A percentile compares a stretch with the other conserved stretches of the same genome.
These are phyloP conservation scores for Xestoiulus laeticollis DNA, from an alignment of 2,888 invertebrate species.

Conservation along the genomic window DNA sequence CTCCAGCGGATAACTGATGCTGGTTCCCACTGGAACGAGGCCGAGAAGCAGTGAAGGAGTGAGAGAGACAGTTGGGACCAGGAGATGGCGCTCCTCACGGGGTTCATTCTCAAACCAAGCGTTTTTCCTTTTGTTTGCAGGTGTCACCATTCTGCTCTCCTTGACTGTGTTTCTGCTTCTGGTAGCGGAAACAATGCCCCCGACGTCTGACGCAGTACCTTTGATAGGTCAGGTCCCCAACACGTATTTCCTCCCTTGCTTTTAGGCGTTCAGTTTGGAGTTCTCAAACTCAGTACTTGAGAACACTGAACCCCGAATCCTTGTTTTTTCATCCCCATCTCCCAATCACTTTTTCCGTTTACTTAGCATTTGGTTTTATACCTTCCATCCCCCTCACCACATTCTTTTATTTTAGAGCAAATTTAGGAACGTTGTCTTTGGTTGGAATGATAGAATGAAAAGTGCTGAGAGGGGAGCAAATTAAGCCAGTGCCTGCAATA, in stretches of 20 bases:
- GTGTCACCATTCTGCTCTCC: conserved; percentile 95
- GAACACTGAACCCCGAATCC: not conserved
- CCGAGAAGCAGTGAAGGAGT: conserved; percentile 43
- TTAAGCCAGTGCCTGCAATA: too few species aligned
- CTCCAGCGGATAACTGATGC: not conserved
- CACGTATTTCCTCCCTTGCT: conserved; percentile 42
- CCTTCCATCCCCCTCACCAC: not conserved
- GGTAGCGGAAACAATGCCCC: conserved; percentile 97
- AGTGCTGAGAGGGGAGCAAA: not conserved
- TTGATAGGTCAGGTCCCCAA: conserved; percentile 80
- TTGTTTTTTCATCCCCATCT: not conserved
- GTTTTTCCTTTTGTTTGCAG: conserved; percentile 70
- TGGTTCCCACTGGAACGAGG: not conserved
- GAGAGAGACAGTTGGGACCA: conserved; percentile 44
- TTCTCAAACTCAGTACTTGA: not conserved
- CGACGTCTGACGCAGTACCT: conserved; percentile 98
- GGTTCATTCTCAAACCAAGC: conserved; percentile 50
- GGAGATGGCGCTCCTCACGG: conserved; percentile 43
- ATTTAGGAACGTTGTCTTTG: not conserved
- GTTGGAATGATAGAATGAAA: not conserved
- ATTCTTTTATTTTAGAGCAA: not conserved
- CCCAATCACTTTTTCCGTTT: not conserved
- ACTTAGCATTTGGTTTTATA: not conserved
- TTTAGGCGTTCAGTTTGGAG: not conserved
- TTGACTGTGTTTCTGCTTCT: conserved; percentile 98